phyloP scores from a whole-genome alignment of 2,113 vertebrate species.

The Gavialis gangeticus region DNA sequence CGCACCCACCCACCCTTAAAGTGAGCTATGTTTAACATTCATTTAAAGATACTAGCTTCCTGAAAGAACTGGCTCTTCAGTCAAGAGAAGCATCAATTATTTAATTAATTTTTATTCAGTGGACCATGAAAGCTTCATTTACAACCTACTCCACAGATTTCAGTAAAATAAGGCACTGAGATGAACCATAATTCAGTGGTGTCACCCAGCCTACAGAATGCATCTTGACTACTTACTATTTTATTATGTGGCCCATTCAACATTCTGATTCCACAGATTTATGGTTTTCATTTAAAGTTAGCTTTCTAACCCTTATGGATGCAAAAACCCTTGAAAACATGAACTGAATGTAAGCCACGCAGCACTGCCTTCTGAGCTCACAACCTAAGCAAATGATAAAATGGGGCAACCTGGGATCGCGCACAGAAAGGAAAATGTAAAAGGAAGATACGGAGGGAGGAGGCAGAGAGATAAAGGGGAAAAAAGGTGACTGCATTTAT shows the following conservation, averaged over 20 bases:
- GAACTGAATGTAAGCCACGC: background rate
- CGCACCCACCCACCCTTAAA: too few relatives aligned
- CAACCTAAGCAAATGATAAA: fast-evolving
- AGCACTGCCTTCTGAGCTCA: background rate
- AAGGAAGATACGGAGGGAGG: too few relatives aligned
- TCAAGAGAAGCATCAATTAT: background rate
- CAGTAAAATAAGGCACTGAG: background rate
- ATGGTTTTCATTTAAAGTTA: fast-evolving
- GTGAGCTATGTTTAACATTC: background rate
- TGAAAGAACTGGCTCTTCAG: background rate
- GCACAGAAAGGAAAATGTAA: too few relatives aligned
- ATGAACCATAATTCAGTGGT: fast-evolving
- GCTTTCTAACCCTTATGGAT: fast-evolving
- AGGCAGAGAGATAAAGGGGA: background rate
- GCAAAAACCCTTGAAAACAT: background rate
- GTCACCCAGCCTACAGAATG: background rate
- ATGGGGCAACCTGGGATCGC: background rate
- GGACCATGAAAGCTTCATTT: background rate
- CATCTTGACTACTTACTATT: background rate
- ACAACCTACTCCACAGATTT: background rate
- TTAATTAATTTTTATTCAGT: background rate
- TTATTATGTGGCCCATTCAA: fast-evolving
- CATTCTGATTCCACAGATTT: background rate
- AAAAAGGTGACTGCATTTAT: background rate
- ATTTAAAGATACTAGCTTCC: background rate